These are phyloP conservation scores for Calephelis nemesis DNA, from an alignment of 1,140 invertebrate species.

Conservation along the genomic window DNA sequence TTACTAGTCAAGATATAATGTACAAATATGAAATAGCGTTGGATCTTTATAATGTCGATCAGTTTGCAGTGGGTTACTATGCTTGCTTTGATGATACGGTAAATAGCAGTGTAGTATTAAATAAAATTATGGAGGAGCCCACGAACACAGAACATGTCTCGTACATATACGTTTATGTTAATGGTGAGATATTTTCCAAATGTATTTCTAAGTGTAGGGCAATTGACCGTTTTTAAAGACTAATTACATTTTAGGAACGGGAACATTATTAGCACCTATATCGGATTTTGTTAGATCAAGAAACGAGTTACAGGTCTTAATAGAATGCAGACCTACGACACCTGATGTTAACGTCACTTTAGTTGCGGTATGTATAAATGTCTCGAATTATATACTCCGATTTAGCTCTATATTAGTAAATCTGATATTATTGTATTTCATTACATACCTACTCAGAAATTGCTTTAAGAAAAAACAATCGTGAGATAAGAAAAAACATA, in stretches of 20 bases:
- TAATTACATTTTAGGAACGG: constrained; percentile 73
- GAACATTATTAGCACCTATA: constrained; percentile 76
- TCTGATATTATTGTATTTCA: constrained; percentile 2
- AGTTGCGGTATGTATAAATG: constrained; percentile 61
- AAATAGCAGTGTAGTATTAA: constrained; percentile 48
- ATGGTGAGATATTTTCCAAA: constrained; percentile 76
- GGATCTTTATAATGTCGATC: constrained; percentile 63
- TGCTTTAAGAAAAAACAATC: constrained; percentile 2
- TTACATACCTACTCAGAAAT: neutral
- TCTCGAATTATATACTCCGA: neutral
- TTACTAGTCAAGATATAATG: constrained; percentile 43
- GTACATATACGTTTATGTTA: constrained; percentile 83
- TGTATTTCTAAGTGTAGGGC: neutral
- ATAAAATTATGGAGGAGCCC: constrained; percentile 64
- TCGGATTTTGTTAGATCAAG: constrained; percentile 58
- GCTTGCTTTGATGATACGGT: constrained; percentile 77
- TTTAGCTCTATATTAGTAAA: too few species aligned
- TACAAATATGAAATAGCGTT: constrained; percentile 65
- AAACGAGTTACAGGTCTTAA: constrained; percentile 69
- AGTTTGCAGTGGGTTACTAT: constrained; percentile 81
- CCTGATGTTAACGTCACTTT: constrained; percentile 82
- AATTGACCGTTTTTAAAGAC: neutral
- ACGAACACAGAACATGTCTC: constrained; percentile 65
- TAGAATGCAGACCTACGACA: constrained; percentile 85
- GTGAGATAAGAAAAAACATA: neutral